Base-by-base conservation (phyloP, 30 jellyfish, hydroid and myxozoan genomes). In the Sanderia malayensis region DNA sequence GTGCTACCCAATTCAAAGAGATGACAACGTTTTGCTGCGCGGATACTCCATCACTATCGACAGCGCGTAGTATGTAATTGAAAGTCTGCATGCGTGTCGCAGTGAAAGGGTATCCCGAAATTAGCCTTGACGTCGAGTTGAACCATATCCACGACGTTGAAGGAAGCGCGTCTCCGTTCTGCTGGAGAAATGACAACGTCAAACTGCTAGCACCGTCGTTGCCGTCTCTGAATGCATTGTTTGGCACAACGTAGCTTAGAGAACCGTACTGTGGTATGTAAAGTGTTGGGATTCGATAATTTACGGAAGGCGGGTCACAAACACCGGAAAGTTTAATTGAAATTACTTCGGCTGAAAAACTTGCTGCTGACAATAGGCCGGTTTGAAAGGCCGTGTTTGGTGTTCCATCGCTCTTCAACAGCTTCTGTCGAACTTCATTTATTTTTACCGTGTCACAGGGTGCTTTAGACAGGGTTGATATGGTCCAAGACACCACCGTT, bases 121-220 rank as follows among this genome's bases (percentile, higher is more conserved):
- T 76, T 27, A 49, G 47, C 37, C 87, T 71, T 22, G 83, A 70
- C 37, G 26, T 53, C 17, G 67, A 33, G 60, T 82, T 60, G 45
- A 82, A 93, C 82, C 89, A 67, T 27, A 79, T 37, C 99, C 99
- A 79, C 6, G 92, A 71, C 4, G 67, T 70, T 23, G 79, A 28
- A 0, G 83, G 41, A 46, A 83, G 53, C 23, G 69, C 67, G 65
- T 74, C 72, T 2, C 92, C 94, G 46, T 20, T 59, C 3, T 64
- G 30, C 37, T 46, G 45, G 15, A 77, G 73, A 20, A 90, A 28
- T 15, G 27, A 13, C 30, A 72, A 23, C 47, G 59, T 31, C 3
- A 83, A 80, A 55, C 46, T 74, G 10, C 44, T 44, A n/a, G n/a
- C n/a, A 0, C 85, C 92, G 25, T 79, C 85, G 20, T 65, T 78